These are phyloP conservation scores for Epinephelus fuscoguttatus DNA, from an alignment of 2,113 vertebrate species.

Conservation along the genomic window DNA sequence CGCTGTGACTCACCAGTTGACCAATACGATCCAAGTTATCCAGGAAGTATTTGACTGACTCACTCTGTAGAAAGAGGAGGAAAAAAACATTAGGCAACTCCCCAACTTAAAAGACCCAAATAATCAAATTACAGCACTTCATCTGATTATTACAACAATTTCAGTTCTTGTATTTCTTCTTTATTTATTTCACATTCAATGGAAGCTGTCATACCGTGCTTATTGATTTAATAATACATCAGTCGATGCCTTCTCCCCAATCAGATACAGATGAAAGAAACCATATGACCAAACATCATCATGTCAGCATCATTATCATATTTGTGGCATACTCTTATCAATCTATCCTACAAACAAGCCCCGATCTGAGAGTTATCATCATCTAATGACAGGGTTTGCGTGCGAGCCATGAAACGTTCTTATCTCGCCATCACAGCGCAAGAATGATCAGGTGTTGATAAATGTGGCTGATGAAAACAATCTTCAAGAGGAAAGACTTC, in stretches of 20 bases:
- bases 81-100: constrained; percentile 23
- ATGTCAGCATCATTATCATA: constrained; percentile 1
- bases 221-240: constrained; percentile 53
- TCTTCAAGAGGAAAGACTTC: too few species aligned
- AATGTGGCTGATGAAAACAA: too few species aligned
- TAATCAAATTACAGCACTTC: constrained; percentile 16
- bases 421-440: too few species aligned
- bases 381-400: too few species aligned
- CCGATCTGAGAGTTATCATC: too few species aligned
- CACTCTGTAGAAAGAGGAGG: constrained; percentile 86
- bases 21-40: constrained; percentile 98
- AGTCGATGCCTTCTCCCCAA: neutral
- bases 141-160: constrained; percentile 27
- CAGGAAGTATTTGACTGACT: constrained; percentile 98
- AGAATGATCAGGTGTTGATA: too few species aligned
- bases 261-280: neutral
- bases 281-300: constrained; percentile 38
- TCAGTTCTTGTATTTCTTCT: constrained; percentile 28
- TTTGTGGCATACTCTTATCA: neutral
- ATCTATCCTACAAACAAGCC: too few species aligned
- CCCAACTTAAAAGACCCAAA: constrained; percentile 19
- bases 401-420: too few species aligned
- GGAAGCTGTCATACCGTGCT: constrained; percentile 4
- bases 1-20: constrained; percentile 90
- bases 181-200: constrained; percentile 25